These are phyloP conservation scores for Andrena chrysosceles DNA, from an alignment of 2,888 invertebrate species.

Conservation along the genomic window DNA sequence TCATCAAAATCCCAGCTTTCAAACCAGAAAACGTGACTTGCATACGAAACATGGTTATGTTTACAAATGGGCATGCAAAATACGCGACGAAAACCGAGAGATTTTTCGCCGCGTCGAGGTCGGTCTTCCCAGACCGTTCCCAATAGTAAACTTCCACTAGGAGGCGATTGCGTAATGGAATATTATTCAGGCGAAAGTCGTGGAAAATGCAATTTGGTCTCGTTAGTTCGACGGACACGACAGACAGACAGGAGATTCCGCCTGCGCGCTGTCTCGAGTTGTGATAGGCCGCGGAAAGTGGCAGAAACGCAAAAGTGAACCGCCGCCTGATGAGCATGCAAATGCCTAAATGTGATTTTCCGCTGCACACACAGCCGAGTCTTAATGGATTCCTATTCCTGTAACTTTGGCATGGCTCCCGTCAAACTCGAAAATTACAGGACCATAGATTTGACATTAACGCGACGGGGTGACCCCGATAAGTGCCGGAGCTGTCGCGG, in stretches of 20 bases:
- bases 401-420: slow-evolving; percentile 26
- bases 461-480: neutral
- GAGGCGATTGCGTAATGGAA: no score
- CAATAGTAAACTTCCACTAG: neutral
- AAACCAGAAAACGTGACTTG: slow-evolving; percentile 4
- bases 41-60: neutral
- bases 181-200: neutral
- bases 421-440: neutral
- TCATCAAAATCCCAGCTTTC: neutral
- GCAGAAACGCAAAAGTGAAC: slow-evolving; percentile 10
- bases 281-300: neutral
- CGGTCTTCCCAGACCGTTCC: neutral
- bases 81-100: neutral
- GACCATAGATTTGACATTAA: slow-evolving; percentile 13
- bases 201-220: neutral
- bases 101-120: neutral
- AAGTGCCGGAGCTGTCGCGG: neutral
- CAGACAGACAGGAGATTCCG: neutral
- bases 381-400: slow-evolving; percentile 67
- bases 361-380: slow-evolving; percentile 3
- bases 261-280: neutral
- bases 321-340: slow-evolving; percentile 17
- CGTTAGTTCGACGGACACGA: no score
- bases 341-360: slow-evolving; percentile 53
- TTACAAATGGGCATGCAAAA: neutral